Evolutionary conservation across 2,888 invertebrate genomes (phyloP).

Genomic region (Athalia circularis): DNA sequence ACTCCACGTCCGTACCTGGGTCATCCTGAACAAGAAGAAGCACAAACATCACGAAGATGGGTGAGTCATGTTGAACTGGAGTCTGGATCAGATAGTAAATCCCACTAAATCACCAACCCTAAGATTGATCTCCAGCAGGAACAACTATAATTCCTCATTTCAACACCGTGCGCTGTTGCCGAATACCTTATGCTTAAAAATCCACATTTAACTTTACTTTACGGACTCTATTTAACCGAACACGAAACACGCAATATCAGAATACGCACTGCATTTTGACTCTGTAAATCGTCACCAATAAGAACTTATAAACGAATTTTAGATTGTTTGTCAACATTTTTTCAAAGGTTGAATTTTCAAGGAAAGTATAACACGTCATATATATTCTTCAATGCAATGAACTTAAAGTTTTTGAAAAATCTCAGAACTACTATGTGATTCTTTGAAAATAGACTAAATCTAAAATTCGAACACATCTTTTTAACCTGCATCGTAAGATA

Average conservation of each 20-base stretch:
- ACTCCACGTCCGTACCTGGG: slow-evolving; percentile 54
- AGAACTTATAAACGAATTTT: too few relatives aligned
- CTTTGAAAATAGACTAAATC: too few relatives aligned
- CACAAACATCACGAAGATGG: slow-evolving; percentile 51
- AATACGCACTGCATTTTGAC: too few relatives aligned
- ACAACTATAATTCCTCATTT: slow-evolving; percentile 1
- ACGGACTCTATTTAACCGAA: neutral
- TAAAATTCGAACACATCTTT: too few relatives aligned
- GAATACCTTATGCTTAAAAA: neutral
- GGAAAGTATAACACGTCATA: too few relatives aligned
- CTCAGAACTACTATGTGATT: too few relatives aligned
- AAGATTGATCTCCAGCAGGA: neutral
- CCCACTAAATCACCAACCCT: slow-evolving; percentile 19
- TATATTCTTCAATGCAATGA: too few relatives aligned
- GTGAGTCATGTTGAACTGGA: slow-evolving; percentile 50
- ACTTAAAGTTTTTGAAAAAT: too few relatives aligned
- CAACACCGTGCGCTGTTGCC: neutral
- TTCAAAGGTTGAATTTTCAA: too few relatives aligned
- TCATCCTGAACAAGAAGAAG: slow-evolving; percentile 51
- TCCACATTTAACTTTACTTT: neutral
- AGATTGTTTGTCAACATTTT: too few relatives aligned
- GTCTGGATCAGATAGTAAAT: slow-evolving; percentile 46
- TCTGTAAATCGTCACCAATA: too few relatives aligned
- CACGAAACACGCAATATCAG: neutral
- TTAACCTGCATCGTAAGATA: too few relatives aligned